These are phyloP conservation scores for Amphiura filiformis DNA, from an alignment of 35 echinoderm and acorn worm species.

Conservation along the genomic window DNA sequence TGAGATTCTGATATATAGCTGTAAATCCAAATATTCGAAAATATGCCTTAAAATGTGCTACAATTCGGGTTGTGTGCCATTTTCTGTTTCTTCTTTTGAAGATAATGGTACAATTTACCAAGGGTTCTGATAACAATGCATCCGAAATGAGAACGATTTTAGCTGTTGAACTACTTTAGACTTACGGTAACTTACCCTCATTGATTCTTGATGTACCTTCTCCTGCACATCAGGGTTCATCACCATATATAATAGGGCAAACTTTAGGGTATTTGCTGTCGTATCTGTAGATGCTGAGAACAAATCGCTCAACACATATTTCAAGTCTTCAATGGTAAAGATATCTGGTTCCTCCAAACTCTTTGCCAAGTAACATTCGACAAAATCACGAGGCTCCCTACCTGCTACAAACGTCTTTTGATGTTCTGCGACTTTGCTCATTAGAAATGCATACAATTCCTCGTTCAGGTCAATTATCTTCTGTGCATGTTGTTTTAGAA, in stretches of 20 bases:
- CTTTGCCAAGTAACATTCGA: slow-evolving; percentile 30
- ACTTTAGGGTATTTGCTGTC: slow-evolving; percentile 45
- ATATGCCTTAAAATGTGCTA: too few relatives aligned
- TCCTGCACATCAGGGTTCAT: slow-evolving; percentile 44
- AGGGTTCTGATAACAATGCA: too few relatives aligned
- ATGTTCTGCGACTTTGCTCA: background rate
- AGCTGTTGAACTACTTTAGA: too few relatives aligned
- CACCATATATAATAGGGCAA: slow-evolving; percentile 53
- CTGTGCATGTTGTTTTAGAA: background rate
- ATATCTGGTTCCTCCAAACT: slow-evolving; percentile 7
- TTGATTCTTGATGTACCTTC: slow-evolving; percentile 52
- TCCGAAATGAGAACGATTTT: too few relatives aligned
- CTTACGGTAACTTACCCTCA: background rate
- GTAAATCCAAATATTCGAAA: too few relatives aligned
- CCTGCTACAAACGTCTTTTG: background rate
- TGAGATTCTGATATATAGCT: too few relatives aligned
- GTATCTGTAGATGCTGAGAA: slow-evolving; percentile 54
- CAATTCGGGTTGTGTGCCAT: too few relatives aligned
- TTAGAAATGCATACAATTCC: background rate
- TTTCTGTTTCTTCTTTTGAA: too few relatives aligned
- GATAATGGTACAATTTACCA: too few relatives aligned
- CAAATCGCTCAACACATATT: slow-evolving; percentile 30
- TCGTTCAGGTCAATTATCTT: background rate
- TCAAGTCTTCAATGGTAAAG: slow-evolving; percentile 5
- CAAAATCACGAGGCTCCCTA: slow-evolving; percentile 49